Conservation (phyloP, 2,113 vertebrate species). For the Neotragus moschatus region DNA sequence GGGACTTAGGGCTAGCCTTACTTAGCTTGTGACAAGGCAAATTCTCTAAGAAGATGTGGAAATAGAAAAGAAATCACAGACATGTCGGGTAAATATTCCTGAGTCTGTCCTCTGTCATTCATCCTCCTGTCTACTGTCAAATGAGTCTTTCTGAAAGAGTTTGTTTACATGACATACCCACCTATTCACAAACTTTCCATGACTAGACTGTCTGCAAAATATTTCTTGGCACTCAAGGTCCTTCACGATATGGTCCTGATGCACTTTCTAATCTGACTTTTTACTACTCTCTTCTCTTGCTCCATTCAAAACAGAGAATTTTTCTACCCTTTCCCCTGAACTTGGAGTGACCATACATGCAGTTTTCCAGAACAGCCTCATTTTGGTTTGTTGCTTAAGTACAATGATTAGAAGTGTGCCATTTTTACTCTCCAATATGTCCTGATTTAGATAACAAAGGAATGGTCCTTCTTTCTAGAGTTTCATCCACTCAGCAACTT, state of each 20-base stretch:
- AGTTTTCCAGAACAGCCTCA: background rate
- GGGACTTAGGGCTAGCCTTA: background rate
- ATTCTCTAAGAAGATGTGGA: background rate
- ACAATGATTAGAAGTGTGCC: background rate
- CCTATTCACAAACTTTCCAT: background rate
- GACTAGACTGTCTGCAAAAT: background rate
- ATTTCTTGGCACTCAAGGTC: background rate
- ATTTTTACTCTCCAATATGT: background rate
- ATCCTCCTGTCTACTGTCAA: background rate
- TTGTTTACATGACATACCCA: background rate
- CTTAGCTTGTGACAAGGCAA: background rate
- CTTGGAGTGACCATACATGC: background rate
- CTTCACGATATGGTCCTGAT: background rate
- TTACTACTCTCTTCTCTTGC: background rate
- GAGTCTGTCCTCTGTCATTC: background rate
- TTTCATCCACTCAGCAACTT: background rate
- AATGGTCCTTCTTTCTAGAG: background rate
- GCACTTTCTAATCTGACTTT: background rate
- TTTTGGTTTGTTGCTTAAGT: background rate
- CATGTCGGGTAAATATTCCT: background rate
- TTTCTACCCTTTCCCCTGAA: background rate
- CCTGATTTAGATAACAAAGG: background rate
- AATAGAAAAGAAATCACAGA: background rate
- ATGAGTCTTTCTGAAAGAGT: background rate
- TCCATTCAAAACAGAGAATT: background rate